Evolutionary conservation across 2,797 vertebrate genomes (phyloP).

Genomic region (Neoniphon sammara): DNA sequence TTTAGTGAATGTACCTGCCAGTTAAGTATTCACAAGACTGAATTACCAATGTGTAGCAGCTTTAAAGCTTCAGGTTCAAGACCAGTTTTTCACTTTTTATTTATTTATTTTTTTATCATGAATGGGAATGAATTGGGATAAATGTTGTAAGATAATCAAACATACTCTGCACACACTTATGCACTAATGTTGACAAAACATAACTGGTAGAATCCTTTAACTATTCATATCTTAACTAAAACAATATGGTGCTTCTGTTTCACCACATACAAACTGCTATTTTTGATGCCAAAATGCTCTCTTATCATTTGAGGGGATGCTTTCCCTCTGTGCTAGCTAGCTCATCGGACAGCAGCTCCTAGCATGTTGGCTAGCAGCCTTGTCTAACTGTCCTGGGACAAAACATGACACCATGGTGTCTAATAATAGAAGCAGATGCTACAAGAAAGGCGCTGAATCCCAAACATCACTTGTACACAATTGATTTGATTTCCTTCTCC

Average conservation of each 20-base stretch:
- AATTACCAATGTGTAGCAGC: too few species aligned
- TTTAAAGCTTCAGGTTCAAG: too few species aligned
- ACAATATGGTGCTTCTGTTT: conserved; percentile 14
- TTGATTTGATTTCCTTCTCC: conserved; percentile 68
- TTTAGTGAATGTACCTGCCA: too few species aligned
- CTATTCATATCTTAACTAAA: too few species aligned
- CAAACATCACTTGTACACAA: conserved; percentile 62
- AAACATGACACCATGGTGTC: conserved; percentile 20
- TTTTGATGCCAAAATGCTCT: conserved; percentile 22
- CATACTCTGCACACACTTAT: too few species aligned
- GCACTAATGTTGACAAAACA: too few species aligned
- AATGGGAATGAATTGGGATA: too few species aligned
- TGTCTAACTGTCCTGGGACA: conserved; percentile 36
- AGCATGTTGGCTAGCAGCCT: conserved; percentile 27
- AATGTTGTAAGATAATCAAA: too few species aligned
- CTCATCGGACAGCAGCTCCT: neutral
- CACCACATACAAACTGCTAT: conserved; percentile 3
- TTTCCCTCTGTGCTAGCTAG: conserved; percentile 32
- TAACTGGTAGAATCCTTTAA: too few species aligned
- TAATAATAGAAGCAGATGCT: conserved; percentile 73
- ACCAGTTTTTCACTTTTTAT: too few species aligned
- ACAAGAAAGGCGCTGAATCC: conserved; percentile 60
- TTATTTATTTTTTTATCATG: too few species aligned
- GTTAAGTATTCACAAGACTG: too few species aligned
- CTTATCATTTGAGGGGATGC: neutral